These are phyloP conservation scores for Anthoscopus minutus DNA, from an alignment of 2,113 vertebrate species.

Conservation along the genomic window DNA sequence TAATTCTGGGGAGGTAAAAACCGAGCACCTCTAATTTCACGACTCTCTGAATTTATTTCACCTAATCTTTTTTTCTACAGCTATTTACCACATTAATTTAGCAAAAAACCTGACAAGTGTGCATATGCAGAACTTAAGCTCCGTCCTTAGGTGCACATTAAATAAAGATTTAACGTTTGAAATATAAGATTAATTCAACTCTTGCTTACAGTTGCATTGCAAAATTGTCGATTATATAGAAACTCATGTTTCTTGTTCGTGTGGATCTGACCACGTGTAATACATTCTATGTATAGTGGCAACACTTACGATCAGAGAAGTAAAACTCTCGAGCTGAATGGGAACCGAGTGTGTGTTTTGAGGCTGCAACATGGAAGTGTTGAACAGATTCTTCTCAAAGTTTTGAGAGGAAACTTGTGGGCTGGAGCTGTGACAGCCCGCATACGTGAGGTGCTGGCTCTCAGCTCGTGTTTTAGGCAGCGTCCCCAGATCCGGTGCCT, in stretches of 20 bases:
- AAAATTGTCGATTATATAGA: not conserved
- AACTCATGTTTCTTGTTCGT: not conserved
- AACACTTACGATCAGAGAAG: not conserved
- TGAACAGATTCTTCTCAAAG: not conserved
- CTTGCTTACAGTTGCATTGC: not conserved
- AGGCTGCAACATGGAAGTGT: not conserved
- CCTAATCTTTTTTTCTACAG: not conserved
- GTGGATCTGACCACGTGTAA: not conserved
- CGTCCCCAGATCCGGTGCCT: not conserved
- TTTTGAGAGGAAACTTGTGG: not conserved
- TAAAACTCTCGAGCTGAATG: not conserved
- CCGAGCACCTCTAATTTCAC: slow-evolving; percentile 8
- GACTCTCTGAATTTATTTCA: slow-evolving; percentile 31
- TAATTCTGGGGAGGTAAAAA: not conserved
- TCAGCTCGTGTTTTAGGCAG: not conserved
- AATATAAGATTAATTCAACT: not conserved
- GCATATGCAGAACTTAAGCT: not conserved
- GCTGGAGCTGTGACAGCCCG: not conserved
- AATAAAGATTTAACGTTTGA: slow-evolving; percentile 9
- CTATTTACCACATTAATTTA: slow-evolving; percentile 15
- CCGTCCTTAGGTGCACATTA: not conserved
- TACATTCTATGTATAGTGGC: not conserved
- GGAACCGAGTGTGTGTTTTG: not conserved
- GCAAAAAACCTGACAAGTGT: not conserved
- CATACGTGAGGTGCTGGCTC: not conserved